Conservation (phyloP, 2,113 vertebrate genomes). For the Scomber scombrus region DNA sequence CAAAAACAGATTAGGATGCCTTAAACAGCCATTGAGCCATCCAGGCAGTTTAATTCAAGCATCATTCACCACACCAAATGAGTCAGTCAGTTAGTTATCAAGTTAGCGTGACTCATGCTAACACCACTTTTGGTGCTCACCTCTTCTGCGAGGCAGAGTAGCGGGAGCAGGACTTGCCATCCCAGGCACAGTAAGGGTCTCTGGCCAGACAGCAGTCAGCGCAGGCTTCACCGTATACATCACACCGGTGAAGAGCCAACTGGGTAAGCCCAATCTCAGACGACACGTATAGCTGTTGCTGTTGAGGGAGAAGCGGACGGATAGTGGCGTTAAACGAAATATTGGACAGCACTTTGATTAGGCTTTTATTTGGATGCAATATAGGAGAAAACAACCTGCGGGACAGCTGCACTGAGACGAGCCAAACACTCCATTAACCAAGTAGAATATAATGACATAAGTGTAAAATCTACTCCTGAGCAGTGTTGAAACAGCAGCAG, state of each 20-base stretch:
- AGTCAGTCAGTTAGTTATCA: slow-evolving; percentile 40
- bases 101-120: slow-evolving; percentile 42
- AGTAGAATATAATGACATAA: slow-evolving; percentile 23
- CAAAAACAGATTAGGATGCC: slow-evolving; percentile 5
- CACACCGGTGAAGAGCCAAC: slow-evolving; percentile 95
- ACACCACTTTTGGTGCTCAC: slow-evolving; percentile 74
- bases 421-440: slow-evolving; percentile 3
- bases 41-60: slow-evolving; percentile 8
- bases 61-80: slow-evolving; percentile 1
- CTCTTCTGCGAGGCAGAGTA: slow-evolving; percentile 97
- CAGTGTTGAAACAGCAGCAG: slow-evolving; percentile 38
- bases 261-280: slow-evolving; percentile 93
- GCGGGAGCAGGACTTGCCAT: slow-evolving; percentile 95
- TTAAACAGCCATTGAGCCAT: slow-evolving; percentile 52
- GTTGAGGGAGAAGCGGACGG: slow-evolving; percentile 43
- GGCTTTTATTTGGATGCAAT: too few species aligned
- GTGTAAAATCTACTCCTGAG: not conserved
- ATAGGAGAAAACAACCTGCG: not conserved
- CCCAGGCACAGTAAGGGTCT: slow-evolving; percentile 99
- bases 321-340: not conserved
- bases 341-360: not conserved
- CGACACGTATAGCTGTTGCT: slow-evolving; percentile 99
- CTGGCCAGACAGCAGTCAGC: slow-evolving; percentile 97
- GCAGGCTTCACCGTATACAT: slow-evolving; percentile 94
- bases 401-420: not conserved